phyloP scores from a whole-genome alignment of 1,140 invertebrate genomes.

The Drosophila sproati region DNA sequence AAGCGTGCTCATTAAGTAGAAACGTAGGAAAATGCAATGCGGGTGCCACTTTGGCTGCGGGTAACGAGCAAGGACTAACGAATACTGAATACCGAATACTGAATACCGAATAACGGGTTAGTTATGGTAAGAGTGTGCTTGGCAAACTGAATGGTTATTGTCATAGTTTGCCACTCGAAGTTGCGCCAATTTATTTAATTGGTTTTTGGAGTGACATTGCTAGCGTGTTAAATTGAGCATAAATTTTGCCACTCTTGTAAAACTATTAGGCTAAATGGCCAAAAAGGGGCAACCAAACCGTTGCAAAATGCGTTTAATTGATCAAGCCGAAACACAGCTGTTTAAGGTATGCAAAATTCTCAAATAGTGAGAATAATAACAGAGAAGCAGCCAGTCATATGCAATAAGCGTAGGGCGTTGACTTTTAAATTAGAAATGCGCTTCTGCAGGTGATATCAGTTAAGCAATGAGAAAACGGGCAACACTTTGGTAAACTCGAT shows the following conservation, averaged over 20 bases:
- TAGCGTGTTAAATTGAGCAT: conserved; percentile 59
- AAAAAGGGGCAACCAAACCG: conserved; percentile 16
- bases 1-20: conserved; percentile 38
- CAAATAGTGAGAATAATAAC: background rate
- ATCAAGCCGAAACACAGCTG: background rate
- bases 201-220: conserved; percentile 34
- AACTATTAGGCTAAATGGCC: conserved; percentile 40
- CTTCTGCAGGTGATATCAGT: no score
- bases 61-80: conserved; percentile 10
- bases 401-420: background rate
- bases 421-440: no score
- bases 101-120: conserved; percentile 38
- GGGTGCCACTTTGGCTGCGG: conserved; percentile 35
- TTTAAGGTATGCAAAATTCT: conserved; percentile 8
- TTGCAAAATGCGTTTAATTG: conserved; percentile 30
- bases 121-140: conserved; percentile 1
- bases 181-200: conserved; percentile 65
- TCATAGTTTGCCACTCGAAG: conserved; percentile 59
- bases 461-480: no score
- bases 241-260: conserved; percentile 58
- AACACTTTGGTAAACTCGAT: background rate
- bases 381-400: background rate
- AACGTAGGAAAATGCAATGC: conserved; percentile 38
- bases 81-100: conserved; percentile 3
- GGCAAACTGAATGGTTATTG: conserved; percentile 48